Evolutionary conservation across 2,797 vertebrate species (phyloP).

Genomic region (Pangasius krempfi): DNA sequence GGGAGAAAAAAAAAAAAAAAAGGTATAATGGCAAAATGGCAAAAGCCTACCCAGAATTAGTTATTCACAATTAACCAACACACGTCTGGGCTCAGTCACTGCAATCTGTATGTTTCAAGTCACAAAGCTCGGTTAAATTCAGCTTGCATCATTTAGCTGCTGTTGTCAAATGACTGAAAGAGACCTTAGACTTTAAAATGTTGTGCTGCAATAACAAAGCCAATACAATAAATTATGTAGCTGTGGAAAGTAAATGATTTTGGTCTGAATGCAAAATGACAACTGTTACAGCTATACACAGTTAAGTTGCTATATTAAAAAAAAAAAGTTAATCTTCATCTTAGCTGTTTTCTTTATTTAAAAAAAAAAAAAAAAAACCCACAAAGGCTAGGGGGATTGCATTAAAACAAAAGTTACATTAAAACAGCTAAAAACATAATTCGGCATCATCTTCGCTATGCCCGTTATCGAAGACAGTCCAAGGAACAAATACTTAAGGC

Average conservation of each 20-base stretch:
- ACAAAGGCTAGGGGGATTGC: conserved; percentile 57
- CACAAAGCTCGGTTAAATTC: conserved; percentile 30
- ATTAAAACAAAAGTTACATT: conserved; percentile 56
- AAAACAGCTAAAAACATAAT: conserved; percentile 58
- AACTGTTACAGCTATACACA: conserved; percentile 76
- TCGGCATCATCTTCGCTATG: conserved; percentile 64
- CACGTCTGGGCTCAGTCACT: neutral
- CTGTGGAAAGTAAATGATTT: conserved; percentile 49
- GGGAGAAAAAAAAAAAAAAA: conserved; percentile 67
- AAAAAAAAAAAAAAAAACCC: conserved; percentile 36
- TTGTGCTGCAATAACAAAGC: conserved; percentile 60
- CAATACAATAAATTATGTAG: conserved; percentile 65
- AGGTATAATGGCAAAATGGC: conserved; percentile 13
- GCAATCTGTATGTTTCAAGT: conserved; percentile 20
- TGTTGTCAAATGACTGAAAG: conserved; percentile 55
- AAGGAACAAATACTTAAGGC: conserved; percentile 88
- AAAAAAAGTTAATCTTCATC: conserved; percentile 70
- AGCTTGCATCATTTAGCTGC: conserved; percentile 20
- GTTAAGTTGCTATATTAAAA: conserved; percentile 67
- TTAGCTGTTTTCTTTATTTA: conserved; percentile 53
- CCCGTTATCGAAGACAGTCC: conserved; percentile 70
- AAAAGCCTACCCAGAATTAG: conserved; percentile 23
- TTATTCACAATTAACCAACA: conserved; percentile 3
- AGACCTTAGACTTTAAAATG: conserved; percentile 70
- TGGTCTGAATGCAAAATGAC: conserved; percentile 70